phyloP scores from a whole-genome alignment of 2,113 vertebrate genomes.

The Leucopsar rothschildi region DNA sequence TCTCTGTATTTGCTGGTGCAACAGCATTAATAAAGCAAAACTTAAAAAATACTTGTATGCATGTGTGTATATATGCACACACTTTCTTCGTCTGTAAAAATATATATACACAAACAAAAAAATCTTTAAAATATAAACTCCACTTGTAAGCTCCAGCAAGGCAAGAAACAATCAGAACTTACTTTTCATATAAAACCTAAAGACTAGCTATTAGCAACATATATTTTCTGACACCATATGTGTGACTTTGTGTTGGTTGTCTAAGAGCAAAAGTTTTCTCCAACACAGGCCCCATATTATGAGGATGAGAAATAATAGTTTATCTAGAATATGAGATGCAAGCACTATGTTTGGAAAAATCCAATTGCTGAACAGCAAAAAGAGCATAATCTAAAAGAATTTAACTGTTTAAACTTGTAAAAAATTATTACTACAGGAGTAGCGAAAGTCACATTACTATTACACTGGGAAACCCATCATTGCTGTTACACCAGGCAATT shows the following conservation, averaged over 20 bases:
- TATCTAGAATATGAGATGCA: background rate
- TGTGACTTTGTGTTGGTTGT: background rate
- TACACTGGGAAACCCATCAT: background rate
- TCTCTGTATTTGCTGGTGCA: background rate
- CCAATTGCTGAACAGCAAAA: background rate
- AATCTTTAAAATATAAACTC: background rate
- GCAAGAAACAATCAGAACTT: background rate
- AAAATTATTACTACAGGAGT: background rate
- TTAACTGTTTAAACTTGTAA: background rate
- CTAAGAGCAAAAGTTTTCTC: background rate
- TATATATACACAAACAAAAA: rapidly evolving
- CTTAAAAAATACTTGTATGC: background rate
- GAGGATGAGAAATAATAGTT: background rate
- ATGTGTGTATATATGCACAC: rapidly evolving
- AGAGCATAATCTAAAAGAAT: background rate
- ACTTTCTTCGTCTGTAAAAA: background rate
- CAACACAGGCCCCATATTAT: background rate
- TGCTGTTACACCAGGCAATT: background rate
- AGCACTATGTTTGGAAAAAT: background rate
- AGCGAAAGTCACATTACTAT: background rate
- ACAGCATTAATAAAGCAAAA: background rate
- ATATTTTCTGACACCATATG: background rate
- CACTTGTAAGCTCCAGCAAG: background rate
- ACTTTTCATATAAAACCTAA: background rate
- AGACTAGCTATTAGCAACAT: background rate